Conservation (phyloP, 2,797 vertebrate genomes). For the Champsocephalus esox region DNA sequence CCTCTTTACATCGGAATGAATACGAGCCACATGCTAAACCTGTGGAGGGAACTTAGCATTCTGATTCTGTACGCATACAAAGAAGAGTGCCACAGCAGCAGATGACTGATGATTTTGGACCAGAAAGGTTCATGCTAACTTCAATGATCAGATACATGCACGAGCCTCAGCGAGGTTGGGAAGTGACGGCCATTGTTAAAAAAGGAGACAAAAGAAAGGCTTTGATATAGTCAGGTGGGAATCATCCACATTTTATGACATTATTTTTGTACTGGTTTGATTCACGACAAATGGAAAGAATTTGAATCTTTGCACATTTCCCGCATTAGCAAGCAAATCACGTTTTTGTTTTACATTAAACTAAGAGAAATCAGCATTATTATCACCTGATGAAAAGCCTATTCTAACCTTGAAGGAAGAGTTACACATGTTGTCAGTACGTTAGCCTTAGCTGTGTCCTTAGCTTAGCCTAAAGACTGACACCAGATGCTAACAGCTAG, state of each 20-base stretch:
- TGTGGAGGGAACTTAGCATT: slow-evolving; percentile 6
- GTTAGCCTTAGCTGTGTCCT: not conserved
- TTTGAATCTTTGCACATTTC: not conserved
- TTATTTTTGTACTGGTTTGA: not conserved
- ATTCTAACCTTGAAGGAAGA: no score
- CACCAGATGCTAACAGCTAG: not conserved
- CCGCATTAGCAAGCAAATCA: slow-evolving; percentile 1
- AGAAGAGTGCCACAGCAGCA: not conserved
- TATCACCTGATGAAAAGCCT: no score
- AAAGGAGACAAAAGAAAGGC: slow-evolving; percentile 21
- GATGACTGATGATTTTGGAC: slow-evolving; percentile 23
- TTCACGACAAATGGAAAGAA: slow-evolving; percentile 6
- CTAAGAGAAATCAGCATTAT: no score
- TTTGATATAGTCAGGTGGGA: slow-evolving; percentile 22
- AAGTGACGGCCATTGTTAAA: slow-evolving; percentile 32
- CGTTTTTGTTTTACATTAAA: not conserved
- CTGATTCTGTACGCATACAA: not conserved
- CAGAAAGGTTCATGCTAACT: slow-evolving; percentile 49
- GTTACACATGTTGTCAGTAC: no score
- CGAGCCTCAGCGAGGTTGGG: slow-evolving; percentile 26
- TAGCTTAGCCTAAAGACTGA: not conserved
- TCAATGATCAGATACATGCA: slow-evolving; percentile 53
- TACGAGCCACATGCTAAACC: slow-evolving; percentile 15
- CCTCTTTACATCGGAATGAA: slow-evolving; percentile 44
- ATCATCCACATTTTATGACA: slow-evolving; percentile 36